Percentiles rank a stretch among this genome's conserved stretches.
Evolutionary conservation across 1,140 invertebrate species (phyloP).

Genomic region (Pseudomyrmex sp.): DNA sequence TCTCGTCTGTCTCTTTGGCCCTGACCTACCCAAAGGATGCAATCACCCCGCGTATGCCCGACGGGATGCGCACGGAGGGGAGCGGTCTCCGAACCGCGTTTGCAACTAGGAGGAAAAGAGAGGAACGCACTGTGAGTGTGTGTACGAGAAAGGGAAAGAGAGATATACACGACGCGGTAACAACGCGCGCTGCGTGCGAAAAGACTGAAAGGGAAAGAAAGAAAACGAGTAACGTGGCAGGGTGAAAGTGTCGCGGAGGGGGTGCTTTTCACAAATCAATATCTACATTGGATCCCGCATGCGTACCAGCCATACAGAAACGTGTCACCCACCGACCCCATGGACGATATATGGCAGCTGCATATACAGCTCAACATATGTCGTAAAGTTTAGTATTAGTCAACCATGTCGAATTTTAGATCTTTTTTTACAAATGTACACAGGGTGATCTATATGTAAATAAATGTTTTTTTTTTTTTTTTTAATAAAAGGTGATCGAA

Average conservation of each 20-base stretch:
- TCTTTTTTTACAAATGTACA: background rate
- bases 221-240: slow-evolving; percentile 57
- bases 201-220: slow-evolving; percentile 52
- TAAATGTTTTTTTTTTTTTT: too few relatives aligned
- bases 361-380: slow-evolving; percentile 72
- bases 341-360: slow-evolving; percentile 76
- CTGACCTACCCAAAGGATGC: slow-evolving; percentile 85
- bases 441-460: too few relatives aligned
- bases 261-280: slow-evolving; percentile 84
- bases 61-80: slow-evolving; percentile 61
- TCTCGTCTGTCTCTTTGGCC: slow-evolving; percentile 75
- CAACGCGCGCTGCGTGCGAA: slow-evolving; percentile 46
- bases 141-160: slow-evolving; percentile 17
- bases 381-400: slow-evolving; percentile 28
- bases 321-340: slow-evolving; percentile 82
- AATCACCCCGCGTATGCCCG: slow-evolving; percentile 65
- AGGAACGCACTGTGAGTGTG: slow-evolving; percentile 6
- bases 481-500: too few relatives aligned
- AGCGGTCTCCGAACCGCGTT: slow-evolving; percentile 65
- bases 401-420: slow-evolving; percentile 39
- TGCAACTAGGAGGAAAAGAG: slow-evolving; percentile 55
- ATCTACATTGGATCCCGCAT: slow-evolving; percentile 72
- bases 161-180: slow-evolving; percentile 43
- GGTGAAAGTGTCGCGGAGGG: slow-evolving; percentile 46
- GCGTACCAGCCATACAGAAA: slow-evolving; percentile 75